Evolutionary conservation across 2,797 vertebrate genomes (phyloP), one percentile per base, ranked within the genome.

Genomic region (Morelia viridis): DNA sequence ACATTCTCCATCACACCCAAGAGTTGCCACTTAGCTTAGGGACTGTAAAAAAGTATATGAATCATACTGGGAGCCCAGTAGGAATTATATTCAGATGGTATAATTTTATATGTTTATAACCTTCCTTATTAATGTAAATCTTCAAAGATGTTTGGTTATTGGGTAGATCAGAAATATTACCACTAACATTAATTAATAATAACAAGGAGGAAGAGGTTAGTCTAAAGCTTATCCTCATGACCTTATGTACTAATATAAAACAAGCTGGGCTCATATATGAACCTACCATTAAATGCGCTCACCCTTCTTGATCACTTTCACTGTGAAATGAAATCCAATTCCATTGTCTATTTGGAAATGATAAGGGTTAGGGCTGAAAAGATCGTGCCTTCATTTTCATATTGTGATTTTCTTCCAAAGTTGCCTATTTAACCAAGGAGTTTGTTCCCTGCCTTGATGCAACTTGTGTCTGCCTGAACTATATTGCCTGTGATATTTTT

Each of bases 351-450:
- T 15, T 58, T 19, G 28, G 1, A 61, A 86, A 76, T 28, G 11
- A n/a, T 46, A 76, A 85, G 46, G n/a, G 65, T 31, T 90, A 26
- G 2, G 11, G 90, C 2, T 6, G 92, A 31, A 15, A 15, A 58
- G 61, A 90, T 1, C 85, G 62, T 0, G 11, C 1, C 91, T 62
- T 1, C 8, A 76, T 93, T 95, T 89, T 91, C 85, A 41, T 28
- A 6, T 87, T 61, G 89, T 85, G 31, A 91, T 94, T 91, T 90
- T 61, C 9, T 22, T 94, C 15, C 5, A 3, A 1, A 0, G 0
- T 61, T 89, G 76, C 26, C 1, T 19, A 84, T 91, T 62, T 93
- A 85, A 90, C 89, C 13, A 92, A 94, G 85, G 8, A 3, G 2
- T 89, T 5, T 53, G 60, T 0, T 0, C 3, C 76, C 83, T 91